These are phyloP conservation scores for Chirona hameri DNA, from an alignment of 2,888 invertebrate genomes.

Conservation along the genomic window DNA sequence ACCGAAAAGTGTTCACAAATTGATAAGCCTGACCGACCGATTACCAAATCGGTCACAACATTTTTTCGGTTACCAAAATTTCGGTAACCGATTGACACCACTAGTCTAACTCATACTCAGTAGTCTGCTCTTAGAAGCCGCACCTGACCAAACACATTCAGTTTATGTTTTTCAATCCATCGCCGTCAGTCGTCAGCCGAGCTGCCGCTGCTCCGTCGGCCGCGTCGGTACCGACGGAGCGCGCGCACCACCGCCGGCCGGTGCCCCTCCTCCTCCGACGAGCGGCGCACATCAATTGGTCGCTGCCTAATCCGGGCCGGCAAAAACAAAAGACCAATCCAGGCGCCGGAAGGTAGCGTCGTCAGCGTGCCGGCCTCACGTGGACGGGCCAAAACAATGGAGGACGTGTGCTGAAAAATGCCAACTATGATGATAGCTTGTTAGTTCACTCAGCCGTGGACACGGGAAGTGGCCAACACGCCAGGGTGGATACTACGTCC, in stretches of 20 bases:
- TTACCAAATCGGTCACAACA: too few relatives aligned
- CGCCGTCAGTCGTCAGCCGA: background rate
- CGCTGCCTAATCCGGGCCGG: background rate
- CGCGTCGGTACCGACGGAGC: background rate
- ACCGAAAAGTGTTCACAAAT: too few relatives aligned
- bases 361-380: background rate
- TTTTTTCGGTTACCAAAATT: too few relatives aligned
- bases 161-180: background rate
- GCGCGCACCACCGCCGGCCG: background rate
- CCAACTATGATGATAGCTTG: too few relatives aligned
- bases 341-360: background rate
- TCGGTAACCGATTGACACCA: too few relatives aligned
- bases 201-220: background rate
- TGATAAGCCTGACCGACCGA: too few relatives aligned
- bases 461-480: too few relatives aligned
- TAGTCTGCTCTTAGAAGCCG: too few relatives aligned
- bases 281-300: background rate
- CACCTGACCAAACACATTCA: too few relatives aligned
- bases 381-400: background rate
- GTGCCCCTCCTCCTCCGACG: conserved; percentile 3
- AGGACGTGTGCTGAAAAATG: background rate
- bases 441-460: too few relatives aligned
- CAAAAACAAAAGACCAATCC: conserved; percentile 28
- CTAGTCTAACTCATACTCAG: too few relatives aligned
- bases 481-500: too few relatives aligned